Base-by-base conservation (phyloP, 2,113 vertebrate genomes). In the Psilopsiagon aymara region DNA sequence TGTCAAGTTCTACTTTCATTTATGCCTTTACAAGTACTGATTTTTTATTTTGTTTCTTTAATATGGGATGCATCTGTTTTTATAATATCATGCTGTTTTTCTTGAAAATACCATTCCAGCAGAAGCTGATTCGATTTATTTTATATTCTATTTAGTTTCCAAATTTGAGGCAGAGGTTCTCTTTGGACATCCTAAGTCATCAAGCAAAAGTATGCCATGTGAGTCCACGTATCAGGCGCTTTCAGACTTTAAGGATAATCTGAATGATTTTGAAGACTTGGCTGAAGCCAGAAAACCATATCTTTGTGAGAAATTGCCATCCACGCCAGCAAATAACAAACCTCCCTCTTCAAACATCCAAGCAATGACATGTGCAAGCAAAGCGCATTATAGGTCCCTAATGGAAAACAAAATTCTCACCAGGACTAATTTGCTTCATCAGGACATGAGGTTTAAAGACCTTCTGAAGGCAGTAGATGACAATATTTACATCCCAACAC, bases 91-190 rank as follows among this genome's bases (percentile, higher is more conserved):
- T 41, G 23, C 20, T 52, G 7, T 37, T 93, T 94, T 92, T 81
- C 68, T 73, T 77, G 25, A 83, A 88, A 79, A 33, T 82, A 35
- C 2, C 11, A 59, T 71, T 84, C 39, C 47, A 80, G 17, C 28
- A 80, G 74, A 84, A 76, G 24, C 24, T 84, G 43, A 89, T 63
- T 33, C 82, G 47, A 55, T 82, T 57, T 92, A 29, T 88, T 84
- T 23, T 78, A 16, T 75, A 51, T 96, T 90, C 41, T 64, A 79
- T 97, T 80, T 88, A 98, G 98, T 98, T 73, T 98, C 98, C 39
- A 97, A 97, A 29, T 98, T 98, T 86, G 93, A 87, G 97, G 97
- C 49, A 96, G 95, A 94, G 96, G 92, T 98, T 76, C 90, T 87
- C 62, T 92, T 90, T 52, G 97, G 96, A 28, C 97, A 96, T 60